Evolutionary conservation across 2,888 invertebrate species (phyloP), one percentile per base, ranked within the genome.

Genomic region (Cosmopolites sordidus): DNA sequence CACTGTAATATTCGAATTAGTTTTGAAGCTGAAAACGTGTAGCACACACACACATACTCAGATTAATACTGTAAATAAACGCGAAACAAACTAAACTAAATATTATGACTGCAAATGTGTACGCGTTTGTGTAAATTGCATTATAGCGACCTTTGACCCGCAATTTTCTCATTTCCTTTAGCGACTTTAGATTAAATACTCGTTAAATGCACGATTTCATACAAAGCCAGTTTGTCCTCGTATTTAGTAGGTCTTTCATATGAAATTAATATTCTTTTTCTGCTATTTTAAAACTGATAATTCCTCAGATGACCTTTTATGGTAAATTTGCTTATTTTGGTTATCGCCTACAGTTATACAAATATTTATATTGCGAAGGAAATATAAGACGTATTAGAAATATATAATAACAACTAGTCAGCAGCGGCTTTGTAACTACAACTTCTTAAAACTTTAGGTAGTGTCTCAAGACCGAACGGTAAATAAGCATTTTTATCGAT

Each of bases 131-230:
- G 50, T 54, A 50, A 54, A 51, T 50, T 54, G 16, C 18, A 54
- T 54, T 54, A 54, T 43, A 45, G 18, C 47, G 47, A 54, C 50
- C 50, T 54, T 17, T 40, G 39, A 47, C 54, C 50, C n/a, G 47
- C 47, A 47, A 50, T 54, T 49, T 49, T 54, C 54, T 41, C 43
- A 49, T 45, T 54, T 50, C 54, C 50, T 47, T 41, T 54, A 47
- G 16, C 46, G 47, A 16, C 43, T 27, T 14, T 46, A 52, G 47
- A 52, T 52, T 47, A 43, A 43, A 48, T 17, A 40, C 6, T 44
- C 39, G 43, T 53, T 53, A 53, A 44, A 53, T 48, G 38, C 48
- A 48, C 43, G 44, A 27, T 27, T 38, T 39, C 50, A 50, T 50
- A 16, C 44, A 50, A 33, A 50, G 50, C 5, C 44, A 16, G 44